phyloP scores from a whole-genome alignment of 1,140 invertebrate species.

The Drosophila hydei region DNA sequence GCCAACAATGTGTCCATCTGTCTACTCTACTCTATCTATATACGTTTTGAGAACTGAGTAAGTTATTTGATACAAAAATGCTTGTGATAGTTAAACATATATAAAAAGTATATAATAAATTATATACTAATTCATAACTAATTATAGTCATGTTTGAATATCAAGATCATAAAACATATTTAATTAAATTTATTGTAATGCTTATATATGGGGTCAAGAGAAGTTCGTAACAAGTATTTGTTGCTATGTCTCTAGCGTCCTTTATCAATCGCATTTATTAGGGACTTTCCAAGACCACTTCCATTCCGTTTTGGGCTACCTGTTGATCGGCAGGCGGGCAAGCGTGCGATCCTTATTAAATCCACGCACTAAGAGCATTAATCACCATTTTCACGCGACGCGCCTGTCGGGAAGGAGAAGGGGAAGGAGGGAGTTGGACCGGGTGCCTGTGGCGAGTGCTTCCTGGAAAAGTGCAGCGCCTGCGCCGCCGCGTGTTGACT shows the following conservation, averaged over 20 bases:
- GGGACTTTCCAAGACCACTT: slow-evolving; percentile 63
- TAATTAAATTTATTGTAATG: no score
- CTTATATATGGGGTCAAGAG: neutral
- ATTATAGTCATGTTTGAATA: no score
- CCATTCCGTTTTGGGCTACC: slow-evolving; percentile 58
- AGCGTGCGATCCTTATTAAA: slow-evolving; percentile 74
- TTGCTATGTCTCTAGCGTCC: neutral
- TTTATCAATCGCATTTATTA: slow-evolving; percentile 73
- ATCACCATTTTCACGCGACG: slow-evolving; percentile 79
- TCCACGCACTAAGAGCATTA: slow-evolving; percentile 76
- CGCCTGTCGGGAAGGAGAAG: slow-evolving; percentile 31
- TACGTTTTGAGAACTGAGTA: no score
- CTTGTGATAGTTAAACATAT: no score
- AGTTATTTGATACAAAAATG: no score
- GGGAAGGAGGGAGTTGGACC: slow-evolving; percentile 20
- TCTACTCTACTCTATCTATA: no score
- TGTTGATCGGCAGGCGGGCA: slow-evolving; percentile 34
- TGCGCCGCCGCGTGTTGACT: slow-evolving; percentile 70
- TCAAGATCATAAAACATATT: no score
- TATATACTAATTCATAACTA: no score
- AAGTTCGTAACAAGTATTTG: slow-evolving; percentile 5
- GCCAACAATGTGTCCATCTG: no score
- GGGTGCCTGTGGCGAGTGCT: slow-evolving; percentile 51
- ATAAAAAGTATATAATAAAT: no score
- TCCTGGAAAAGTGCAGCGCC: slow-evolving; percentile 69